Conservation (phyloP, 2,113 vertebrate species). For the Plecotus auritus region DNA sequence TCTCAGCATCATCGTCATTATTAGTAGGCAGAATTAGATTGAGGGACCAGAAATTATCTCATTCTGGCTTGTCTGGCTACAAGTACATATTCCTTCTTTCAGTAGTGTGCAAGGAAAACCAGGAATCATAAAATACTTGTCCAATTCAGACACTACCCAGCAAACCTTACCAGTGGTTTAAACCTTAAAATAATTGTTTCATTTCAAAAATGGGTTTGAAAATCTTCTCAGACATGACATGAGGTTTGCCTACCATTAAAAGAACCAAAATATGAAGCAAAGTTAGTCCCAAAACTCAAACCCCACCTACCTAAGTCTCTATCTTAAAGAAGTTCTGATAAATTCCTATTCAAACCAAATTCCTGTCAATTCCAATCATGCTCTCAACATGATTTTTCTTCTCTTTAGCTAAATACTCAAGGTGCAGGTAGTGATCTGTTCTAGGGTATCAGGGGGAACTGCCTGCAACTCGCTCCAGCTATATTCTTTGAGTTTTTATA, state of each 20-base stretch:
- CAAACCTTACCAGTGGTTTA: not conserved
- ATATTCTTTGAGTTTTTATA: not conserved
- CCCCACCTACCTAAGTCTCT: not conserved
- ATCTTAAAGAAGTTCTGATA: not conserved
- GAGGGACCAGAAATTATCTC: not conserved
- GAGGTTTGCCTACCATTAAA: not conserved
- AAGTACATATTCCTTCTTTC: slow-evolving; percentile 2
- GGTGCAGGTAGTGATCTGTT: not conserved
- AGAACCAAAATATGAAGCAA: not conserved
- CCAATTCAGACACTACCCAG: not conserved
- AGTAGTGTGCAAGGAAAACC: not conserved
- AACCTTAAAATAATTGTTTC: not conserved
- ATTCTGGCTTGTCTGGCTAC: not conserved
- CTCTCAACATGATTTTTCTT: not conserved
- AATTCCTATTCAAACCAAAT: not conserved
- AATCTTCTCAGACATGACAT: not conserved
- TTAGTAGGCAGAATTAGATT: not conserved
- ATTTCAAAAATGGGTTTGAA: not conserved
- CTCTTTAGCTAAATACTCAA: not conserved
- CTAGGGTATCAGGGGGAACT: not conserved
- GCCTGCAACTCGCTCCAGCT: not conserved
- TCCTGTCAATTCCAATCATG: not conserved
- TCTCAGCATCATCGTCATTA: not conserved
- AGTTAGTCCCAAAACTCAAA: not conserved
- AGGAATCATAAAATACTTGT: not conserved